A percentile compares a stretch with the other conserved stretches of the same genome.
Conservation (phyloP, 2,113 vertebrate species). For the Parotia lawesii region DNA sequence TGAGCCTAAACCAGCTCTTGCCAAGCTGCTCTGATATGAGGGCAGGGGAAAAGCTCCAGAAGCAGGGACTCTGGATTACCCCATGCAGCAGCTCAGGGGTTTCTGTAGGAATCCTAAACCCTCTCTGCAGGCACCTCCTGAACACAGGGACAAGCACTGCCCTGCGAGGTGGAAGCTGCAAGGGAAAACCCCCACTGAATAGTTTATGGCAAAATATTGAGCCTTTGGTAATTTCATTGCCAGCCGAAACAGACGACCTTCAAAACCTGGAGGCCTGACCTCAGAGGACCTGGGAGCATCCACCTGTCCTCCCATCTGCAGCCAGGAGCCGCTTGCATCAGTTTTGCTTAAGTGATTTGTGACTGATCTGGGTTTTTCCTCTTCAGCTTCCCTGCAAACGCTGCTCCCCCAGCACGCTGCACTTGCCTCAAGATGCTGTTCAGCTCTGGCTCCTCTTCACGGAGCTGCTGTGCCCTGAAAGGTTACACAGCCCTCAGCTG, state of each 20-base stretch:
- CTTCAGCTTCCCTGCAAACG: neutral
- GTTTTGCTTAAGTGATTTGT: neutral
- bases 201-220: neutral
- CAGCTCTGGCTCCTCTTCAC: neutral
- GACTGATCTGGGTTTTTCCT: neutral
- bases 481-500: neutral
- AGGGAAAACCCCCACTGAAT: neutral
- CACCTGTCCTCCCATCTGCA: neutral
- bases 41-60: neutral
- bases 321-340: neutral
- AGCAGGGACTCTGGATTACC: neutral
- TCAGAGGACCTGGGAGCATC: neutral
- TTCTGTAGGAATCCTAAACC: neutral
- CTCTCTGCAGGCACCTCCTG: neutral
- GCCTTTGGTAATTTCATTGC: neutral
- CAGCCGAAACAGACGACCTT: neutral
- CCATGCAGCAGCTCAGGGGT: neutral
- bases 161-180: neutral
- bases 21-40: neutral
- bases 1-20: neutral
- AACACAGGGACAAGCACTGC: neutral
- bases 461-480: neutral
- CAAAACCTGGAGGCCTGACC: neutral
- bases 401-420: accelerated
- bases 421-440: neutral